These are phyloP conservation scores for Caenorhabditis sulstoni DNA, from an alignment of 2,888 invertebrate species.

Conservation along the genomic window DNA sequence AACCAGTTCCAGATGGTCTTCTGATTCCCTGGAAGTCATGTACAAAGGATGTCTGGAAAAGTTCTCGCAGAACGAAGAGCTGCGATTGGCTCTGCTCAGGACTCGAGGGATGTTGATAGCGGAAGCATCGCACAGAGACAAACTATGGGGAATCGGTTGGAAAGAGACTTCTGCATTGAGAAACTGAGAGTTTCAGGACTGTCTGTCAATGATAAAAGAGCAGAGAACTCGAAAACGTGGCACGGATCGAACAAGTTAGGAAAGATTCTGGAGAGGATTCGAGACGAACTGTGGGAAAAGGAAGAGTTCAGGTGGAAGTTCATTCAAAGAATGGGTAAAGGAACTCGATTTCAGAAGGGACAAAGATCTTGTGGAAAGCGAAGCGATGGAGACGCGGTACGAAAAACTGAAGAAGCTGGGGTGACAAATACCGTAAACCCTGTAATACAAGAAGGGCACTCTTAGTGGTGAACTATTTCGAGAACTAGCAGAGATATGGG, in stretches of 20 bases:
- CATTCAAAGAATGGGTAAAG: too few species aligned
- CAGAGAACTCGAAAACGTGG: slow-evolving; percentile 19
- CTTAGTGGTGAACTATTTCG: too few species aligned
- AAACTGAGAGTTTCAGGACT: slow-evolving; percentile 13
- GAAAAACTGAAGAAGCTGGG: too few species aligned
- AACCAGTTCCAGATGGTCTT: slow-evolving; percentile 20
- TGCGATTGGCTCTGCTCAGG: slow-evolving; percentile 4
- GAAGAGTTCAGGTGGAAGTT: too few species aligned
- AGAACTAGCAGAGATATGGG: too few species aligned
- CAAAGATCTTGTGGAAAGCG: too few species aligned
- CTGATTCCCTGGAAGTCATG: slow-evolving; percentile 16
- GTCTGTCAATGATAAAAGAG: slow-evolving; percentile 11
- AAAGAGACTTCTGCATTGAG: too few species aligned
- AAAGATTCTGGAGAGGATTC: slow-evolving; percentile 14
- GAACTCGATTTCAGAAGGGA: too few species aligned
- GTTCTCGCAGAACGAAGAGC: slow-evolving; percentile 19
- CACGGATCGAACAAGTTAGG: slow-evolving; percentile 27
- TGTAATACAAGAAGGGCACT: too few species aligned
- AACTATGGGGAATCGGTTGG: slow-evolving; percentile 35
- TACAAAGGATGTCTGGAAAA: slow-evolving; percentile 6
- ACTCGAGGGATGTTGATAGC: slow-evolving; percentile 7
- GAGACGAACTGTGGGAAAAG: slow-evolving; percentile 28
- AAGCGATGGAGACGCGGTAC: too few species aligned
- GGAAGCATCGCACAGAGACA: slow-evolving; percentile 30
- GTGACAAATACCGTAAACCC: too few species aligned